Evolutionary conservation across 2,797 vertebrate genomes (phyloP).

Genomic region (Spinus olivaceus): DNA sequence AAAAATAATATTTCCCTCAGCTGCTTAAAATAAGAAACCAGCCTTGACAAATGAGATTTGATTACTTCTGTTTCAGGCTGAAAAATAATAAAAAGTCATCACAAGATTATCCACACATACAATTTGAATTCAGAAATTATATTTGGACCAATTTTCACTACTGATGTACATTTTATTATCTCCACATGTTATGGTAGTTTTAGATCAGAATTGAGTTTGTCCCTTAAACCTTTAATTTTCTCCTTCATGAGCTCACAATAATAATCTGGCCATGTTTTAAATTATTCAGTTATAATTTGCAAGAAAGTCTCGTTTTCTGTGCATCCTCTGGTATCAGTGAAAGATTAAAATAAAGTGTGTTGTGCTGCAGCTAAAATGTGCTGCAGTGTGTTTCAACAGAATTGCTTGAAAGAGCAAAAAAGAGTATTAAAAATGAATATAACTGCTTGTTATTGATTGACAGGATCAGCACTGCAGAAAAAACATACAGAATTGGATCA

Average conservation of each 20-base stretch:
- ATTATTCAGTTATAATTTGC: conserved; percentile 34
- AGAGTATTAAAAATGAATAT: neutral
- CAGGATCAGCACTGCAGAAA: neutral
- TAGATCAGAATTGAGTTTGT: conserved; percentile 22
- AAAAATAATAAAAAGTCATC: neutral
- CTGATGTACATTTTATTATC: neutral
- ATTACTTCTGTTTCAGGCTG: conserved; percentile 6
- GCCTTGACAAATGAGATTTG: conserved; percentile 2
- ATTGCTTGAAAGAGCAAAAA: conserved; percentile 9
- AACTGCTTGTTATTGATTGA: neutral
- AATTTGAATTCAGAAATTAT: neutral
- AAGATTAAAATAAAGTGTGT: neutral
- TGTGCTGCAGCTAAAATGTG: neutral
- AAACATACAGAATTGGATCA: neutral
- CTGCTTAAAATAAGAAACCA: neutral
- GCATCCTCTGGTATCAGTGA: neutral
- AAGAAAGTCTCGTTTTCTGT: neutral
- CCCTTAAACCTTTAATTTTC: conserved; percentile 52
- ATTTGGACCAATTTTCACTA: neutral
- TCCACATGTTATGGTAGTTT: neutral
- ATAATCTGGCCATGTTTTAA: conserved; percentile 17
- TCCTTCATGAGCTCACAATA: conserved; percentile 14
- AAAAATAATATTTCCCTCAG: neutral
- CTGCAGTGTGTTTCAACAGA: neutral
- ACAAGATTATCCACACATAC: neutral